These are phyloP conservation scores for Cyclophora albipunctata DNA, from an alignment of 2,888 invertebrate genomes.

Conservation along the genomic window DNA sequence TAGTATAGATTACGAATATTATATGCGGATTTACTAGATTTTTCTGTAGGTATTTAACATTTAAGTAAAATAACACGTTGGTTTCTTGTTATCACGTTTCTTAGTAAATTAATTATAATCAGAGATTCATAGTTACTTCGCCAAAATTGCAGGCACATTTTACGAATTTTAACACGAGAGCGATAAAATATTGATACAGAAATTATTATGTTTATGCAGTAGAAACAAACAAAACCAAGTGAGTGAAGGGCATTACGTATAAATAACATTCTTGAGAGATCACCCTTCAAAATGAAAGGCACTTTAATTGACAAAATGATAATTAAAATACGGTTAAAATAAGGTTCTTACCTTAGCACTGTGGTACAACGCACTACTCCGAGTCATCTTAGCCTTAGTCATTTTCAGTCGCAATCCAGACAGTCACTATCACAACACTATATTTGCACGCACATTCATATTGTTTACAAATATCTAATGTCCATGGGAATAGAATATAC, in stretches of 20 bases:
- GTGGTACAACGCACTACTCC: slow-evolving; percentile 81
- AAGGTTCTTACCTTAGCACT: slow-evolving; percentile 80
- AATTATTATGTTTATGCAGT: too few relatives aligned
- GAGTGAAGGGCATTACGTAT: too few relatives aligned
- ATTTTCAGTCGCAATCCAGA: slow-evolving; percentile 50
- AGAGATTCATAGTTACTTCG: neutral
- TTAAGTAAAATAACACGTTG: slow-evolving; percentile 16
- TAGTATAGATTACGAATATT: neutral
- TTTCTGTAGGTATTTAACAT: slow-evolving; percentile 11
- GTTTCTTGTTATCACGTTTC: too few relatives aligned
- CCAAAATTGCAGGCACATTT: too few relatives aligned
- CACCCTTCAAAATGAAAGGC: too few relatives aligned
- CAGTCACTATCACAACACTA: slow-evolving; percentile 49
- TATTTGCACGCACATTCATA: slow-evolving; percentile 39
- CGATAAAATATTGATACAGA: too few relatives aligned
- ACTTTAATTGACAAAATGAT: too few relatives aligned
- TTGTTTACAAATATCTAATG: slow-evolving; percentile 44
- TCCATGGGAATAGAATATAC: slow-evolving; percentile 39
- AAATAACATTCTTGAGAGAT: too few relatives aligned
- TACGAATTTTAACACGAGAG: too few relatives aligned
- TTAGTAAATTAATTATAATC: too few relatives aligned
- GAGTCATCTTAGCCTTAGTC: slow-evolving; percentile 76
- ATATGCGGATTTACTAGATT: slow-evolving; percentile 4
- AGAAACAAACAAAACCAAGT: too few relatives aligned
- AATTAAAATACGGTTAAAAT: too few relatives aligned